Base-by-base conservation (phyloP, 2,113 vertebrate genomes). In the Girardinichthys multiradiatus region DNA sequence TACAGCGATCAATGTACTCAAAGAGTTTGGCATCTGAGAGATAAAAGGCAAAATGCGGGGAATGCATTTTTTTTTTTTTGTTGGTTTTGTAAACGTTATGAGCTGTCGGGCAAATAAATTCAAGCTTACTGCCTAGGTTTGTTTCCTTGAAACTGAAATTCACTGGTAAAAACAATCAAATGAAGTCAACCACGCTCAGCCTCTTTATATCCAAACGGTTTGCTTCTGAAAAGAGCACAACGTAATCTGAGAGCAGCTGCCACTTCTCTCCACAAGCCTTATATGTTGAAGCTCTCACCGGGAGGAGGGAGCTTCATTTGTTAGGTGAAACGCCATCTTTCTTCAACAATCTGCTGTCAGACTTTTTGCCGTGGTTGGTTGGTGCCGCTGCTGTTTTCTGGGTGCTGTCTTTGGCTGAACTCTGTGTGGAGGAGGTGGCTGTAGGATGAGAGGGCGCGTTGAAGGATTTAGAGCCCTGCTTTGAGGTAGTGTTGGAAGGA, bases 1-100 rank as follows among this genome's bases (percentile, higher is more conserved):
- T 76, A 63, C 81, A 57, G 68, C 64, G 60, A 60, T 76, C 65
- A 65, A 78, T 67, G 42, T 17, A 70, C 31, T 90, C 91, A 90
- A 95, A 93, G 90, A 85, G 83, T 86, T 95, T 96, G 93, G 95
- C 94, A 95, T 94, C 91, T 86, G 90, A 87, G 76, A 92, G 70
- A 71, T 21, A 59, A 75, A 82, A 87, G 73, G 63, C 89, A 90
- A 92, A 86, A 88, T 91, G 91, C 88, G 93, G 92, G 83, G 94
- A 95, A 94, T 90, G 91, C 90, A 89, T 87, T 84, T 81, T 90
- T 84, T 88, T 70, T 61, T 58, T 37, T 39, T 14, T 72, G 51
- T 70, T 48, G 17, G 9, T 67, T 60, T 66, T 95, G 90, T 95
- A 96, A 96, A 97, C 93, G 91, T 91, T 77, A 68, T 0, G 90